Base-by-base conservation (phyloP, 2,797 vertebrate species). In the Sebastes iracundus region DNA sequence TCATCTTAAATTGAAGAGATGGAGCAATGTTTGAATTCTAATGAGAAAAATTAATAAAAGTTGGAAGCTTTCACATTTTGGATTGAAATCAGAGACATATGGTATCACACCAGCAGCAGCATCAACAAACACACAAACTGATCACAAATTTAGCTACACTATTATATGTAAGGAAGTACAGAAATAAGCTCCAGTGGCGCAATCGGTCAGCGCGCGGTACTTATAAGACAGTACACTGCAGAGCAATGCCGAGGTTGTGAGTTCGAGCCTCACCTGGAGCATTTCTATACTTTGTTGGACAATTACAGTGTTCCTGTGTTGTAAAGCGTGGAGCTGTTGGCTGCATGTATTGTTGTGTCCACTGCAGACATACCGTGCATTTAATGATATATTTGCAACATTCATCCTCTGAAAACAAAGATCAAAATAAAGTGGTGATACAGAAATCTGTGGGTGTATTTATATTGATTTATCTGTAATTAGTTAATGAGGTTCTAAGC, bases 131-230 rank as follows among this genome's bases (percentile, higher is more conserved):
- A 38, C 35, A 38, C 12, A 38, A 13, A 38, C 1, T 38, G 35
- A 38, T 38, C 13, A 14, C 13, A 38, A 0, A 1, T 38, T 38
- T 38, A 16, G 38, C 1, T 42, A 42, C 2, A 42, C 38, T 16
- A 42, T 1, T 3, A 16, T 42, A 42, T 42, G 38, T 16, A 42
- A 42, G 14, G 38, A 1, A 49, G 7, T 0, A 14, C 38, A 49
- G 18, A 9, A 18, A 49, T 0, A 49, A 20, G 97, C 97, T 97
- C 97, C 97, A 97, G 97, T 97, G 97, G 97, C 96, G 96, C 97
- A 97, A 97, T 97, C 96, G 97, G 97, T 97, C 96, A 97, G 97
- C 97, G 97, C 96, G 97, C 97, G 96, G 97, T 97, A 97, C 97
- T 98, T 98, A 98, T 97, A 98, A 85, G 93, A 94, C 97, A 97